Evolutionary conservation across 2,797 vertebrate species (phyloP).

Genomic region (Parauchenoglanis punctatus): DNA sequence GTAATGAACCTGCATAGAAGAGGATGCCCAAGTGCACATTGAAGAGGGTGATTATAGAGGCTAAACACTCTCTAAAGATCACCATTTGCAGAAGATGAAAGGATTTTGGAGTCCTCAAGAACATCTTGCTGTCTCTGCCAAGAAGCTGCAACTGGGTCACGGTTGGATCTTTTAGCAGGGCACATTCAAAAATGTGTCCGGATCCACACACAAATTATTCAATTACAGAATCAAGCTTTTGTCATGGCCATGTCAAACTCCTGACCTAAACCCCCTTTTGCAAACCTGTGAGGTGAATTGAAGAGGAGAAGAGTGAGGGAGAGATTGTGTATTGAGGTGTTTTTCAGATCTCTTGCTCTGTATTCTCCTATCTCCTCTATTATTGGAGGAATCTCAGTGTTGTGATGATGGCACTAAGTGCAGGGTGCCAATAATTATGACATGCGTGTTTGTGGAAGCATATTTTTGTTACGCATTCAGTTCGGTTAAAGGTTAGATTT

Average conservation of each 20-base stretch:
- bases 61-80: neutral
- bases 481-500: neutral
- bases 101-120: neutral
- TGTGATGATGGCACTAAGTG: neutral
- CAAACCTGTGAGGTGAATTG: neutral
- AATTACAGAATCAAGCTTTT: neutral
- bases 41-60: neutral
- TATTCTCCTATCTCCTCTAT: neutral
- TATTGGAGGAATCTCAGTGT: neutral
- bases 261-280: neutral
- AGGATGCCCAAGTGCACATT: neutral
- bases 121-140: neutral
- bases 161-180: neutral
- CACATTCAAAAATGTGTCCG: neutral
- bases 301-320: neutral
- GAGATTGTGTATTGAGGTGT: neutral
- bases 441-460: neutral
- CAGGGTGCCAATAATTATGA: neutral
- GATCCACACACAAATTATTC: neutral
- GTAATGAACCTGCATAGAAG: neutral
- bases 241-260: neutral
- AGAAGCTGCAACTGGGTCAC: neutral
- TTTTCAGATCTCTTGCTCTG: neutral
- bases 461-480: neutral
- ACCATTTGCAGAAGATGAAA: neutral